These are phyloP conservation scores for Drosophila mulleri DNA, from an alignment of 2,888 invertebrate genomes.

Conservation along the genomic window DNA sequence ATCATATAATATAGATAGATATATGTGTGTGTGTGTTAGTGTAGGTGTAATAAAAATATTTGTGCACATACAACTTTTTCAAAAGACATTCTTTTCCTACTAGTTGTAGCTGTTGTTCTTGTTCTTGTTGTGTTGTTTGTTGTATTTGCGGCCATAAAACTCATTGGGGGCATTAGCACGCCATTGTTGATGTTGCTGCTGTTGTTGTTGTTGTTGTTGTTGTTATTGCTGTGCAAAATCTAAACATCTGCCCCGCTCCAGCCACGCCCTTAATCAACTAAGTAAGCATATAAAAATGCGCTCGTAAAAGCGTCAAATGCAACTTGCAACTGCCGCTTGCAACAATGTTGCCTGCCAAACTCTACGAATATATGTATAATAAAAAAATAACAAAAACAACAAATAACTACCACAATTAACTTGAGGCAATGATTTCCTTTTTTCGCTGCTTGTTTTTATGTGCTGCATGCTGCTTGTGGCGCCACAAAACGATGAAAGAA, in stretches of 20 bases:
- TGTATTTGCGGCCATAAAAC: constrained; percentile 56
- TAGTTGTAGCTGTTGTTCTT: background rate
- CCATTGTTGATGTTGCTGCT: constrained; percentile 22
- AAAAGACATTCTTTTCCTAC: constrained; percentile 16
- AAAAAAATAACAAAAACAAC: constrained; percentile 50
- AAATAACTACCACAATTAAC: constrained; percentile 79
- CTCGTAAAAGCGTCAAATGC: constrained; percentile 76
- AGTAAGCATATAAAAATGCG: constrained; percentile 77
- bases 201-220: constrained; percentile 20
- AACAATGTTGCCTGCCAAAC: constrained; percentile 64
- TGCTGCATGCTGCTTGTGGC: constrained; percentile 49
- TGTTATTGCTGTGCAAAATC: constrained; percentile 55
- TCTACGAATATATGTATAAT: constrained; percentile 17
- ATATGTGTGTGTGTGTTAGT: constrained; percentile 3
- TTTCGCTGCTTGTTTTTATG: constrained; percentile 50
- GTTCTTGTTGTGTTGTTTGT: constrained; percentile 7
- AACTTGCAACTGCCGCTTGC: constrained; percentile 61
- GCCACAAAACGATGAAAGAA: constrained; percentile 48
- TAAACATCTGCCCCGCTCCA: constrained; percentile 62
- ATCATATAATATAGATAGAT: constrained; percentile 1
- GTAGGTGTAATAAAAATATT: constrained; percentile 47
- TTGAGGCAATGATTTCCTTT: constrained; percentile 63
- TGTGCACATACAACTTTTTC: constrained; percentile 37
- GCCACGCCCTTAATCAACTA: constrained; percentile 80
- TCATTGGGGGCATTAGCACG: constrained; percentile 49